Percentiles rank a stretch among this genome's conserved stretches.
phyloP scores from a whole-genome alignment of 30 jellyfish, hydroid and myxozoan species.

The Pseudorhiza aurosa region DNA sequence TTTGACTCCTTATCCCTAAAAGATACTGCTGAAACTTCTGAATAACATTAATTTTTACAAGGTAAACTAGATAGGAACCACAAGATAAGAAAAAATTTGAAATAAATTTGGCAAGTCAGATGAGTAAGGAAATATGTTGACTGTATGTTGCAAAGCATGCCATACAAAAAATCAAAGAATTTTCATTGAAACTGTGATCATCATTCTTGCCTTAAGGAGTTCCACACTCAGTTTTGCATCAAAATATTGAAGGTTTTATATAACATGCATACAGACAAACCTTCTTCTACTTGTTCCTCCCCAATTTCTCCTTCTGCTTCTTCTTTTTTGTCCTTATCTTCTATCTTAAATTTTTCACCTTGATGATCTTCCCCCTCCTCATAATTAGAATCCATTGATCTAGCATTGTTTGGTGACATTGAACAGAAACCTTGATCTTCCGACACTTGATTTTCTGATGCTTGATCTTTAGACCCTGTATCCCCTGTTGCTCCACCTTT shows the following conservation, averaged over 20 bases:
- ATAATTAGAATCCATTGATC: no score
- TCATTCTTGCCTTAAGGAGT: slow-evolving; percentile 43
- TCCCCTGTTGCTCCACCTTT: no score
- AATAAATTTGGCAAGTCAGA: slow-evolving; percentile 60
- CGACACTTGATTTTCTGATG: no score
- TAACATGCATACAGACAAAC: background rate
- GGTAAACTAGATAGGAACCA: background rate
- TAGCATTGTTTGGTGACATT: no score
- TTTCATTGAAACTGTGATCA: slow-evolving; percentile 16
- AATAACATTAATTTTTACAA: no score
- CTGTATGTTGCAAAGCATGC: background rate
- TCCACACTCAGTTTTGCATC: no score
- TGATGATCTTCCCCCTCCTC: background rate
- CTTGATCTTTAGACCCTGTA: no score
- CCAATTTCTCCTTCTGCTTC: background rate
- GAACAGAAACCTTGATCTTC: no score
- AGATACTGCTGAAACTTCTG: background rate
- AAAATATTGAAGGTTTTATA: no score
- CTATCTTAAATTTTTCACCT: background rate
- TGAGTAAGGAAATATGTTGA: slow-evolving; percentile 71
- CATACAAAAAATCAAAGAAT: slow-evolving; percentile 11
- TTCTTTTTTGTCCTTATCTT: background rate
- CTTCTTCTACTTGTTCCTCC: background rate
- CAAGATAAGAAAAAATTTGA: background rate
- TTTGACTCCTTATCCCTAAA: no score